A percentile compares a stretch with the other conserved stretches of the same genome.
phyloP scores from a whole-genome alignment of 2,888 invertebrate genomes.

The Drosophila macrospina region DNA sequence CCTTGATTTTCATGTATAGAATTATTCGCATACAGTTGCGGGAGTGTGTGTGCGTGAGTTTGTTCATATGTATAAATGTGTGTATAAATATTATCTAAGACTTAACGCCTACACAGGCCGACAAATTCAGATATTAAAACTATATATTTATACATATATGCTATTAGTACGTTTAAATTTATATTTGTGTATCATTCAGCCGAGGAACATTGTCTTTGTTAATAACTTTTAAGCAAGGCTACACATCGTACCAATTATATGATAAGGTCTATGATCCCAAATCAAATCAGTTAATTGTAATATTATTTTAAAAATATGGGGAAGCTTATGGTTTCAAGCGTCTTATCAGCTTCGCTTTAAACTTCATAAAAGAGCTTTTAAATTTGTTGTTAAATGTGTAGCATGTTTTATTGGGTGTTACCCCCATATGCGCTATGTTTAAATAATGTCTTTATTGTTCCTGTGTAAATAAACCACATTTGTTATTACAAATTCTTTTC shows the following conservation, averaged over 20 bases:
- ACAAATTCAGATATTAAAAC: conserved; percentile 10
- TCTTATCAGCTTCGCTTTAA: conserved; percentile 8
- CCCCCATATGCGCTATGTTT: background rate
- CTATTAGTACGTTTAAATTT: background rate
- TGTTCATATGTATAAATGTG: conserved; percentile 26
- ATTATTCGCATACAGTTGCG: conserved; percentile 25
- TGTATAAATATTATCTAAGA: conserved; percentile 25
- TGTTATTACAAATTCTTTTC: conserved; percentile 16
- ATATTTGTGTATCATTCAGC: background rate
- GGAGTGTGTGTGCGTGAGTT: conserved; percentile 20
- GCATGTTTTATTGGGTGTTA: conserved; percentile 2
- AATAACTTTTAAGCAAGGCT: conserved; percentile 5
- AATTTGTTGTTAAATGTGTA: conserved; percentile 6
- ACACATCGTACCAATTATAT: background rate
- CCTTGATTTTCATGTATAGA: conserved; percentile 77
- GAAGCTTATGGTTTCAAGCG: background rate
- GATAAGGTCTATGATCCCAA: background rate
- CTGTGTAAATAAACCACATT: conserved; percentile 54
- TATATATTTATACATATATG: conserved; percentile 1
- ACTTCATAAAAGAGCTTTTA: background rate
- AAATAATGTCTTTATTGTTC: conserved; percentile 9
- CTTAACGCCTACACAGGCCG: conserved; percentile 16
- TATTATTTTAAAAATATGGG: too few species aligned
- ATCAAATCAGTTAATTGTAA: too few species aligned
- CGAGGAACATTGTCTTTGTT: background rate